A percentile compares a stretch with the other conserved stretches of the same genome.
Conservation (phyloP, 1,140 invertebrate species). For the Leucophenga varia region DNA sequence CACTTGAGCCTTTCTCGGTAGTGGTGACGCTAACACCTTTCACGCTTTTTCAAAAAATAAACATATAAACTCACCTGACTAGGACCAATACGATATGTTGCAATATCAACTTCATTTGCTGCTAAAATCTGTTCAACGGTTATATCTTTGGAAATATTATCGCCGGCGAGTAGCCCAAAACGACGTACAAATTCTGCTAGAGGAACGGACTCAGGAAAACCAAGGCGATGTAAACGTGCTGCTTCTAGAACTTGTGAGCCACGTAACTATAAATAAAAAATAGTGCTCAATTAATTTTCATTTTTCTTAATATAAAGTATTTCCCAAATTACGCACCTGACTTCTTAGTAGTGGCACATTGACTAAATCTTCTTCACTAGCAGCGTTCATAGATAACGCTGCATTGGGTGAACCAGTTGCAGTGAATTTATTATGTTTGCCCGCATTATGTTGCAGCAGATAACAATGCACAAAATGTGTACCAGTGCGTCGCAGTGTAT, state of each 20-base stretch:
- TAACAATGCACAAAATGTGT: conserved; percentile 87
- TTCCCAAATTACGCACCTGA: conserved; percentile 65
- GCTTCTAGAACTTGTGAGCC: conserved; percentile 88
- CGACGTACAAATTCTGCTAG: conserved; percentile 82
- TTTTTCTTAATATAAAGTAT: conserved; percentile 7
- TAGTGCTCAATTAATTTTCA: conserved; percentile 3
- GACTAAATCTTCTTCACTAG: conserved; percentile 66
- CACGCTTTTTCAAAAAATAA: too few species aligned
- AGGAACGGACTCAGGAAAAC: conserved; percentile 87
- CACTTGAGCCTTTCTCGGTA: too few species aligned
- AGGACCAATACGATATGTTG: conserved; percentile 84
- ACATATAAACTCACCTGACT: conserved; percentile 87
- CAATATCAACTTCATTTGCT: conserved; percentile 82
- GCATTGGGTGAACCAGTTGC: conserved; percentile 37
- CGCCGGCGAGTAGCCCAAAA: conserved; percentile 46
- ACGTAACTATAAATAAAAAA: conserved; percentile 63
- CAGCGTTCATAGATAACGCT: conserved; percentile 19
- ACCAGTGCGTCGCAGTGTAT: conserved; percentile 80
- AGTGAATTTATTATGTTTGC: conserved; percentile 36
- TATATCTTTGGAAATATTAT: conserved; percentile 61
- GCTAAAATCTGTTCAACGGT: conserved; percentile 79
- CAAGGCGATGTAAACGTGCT: conserved; percentile 86
- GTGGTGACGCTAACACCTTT: too few species aligned
- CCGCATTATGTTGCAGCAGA: conserved; percentile 77
- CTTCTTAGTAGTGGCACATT: conserved; percentile 86